A percentile compares a stretch with the other conserved stretches of the same genome.
phyloP scores from a whole-genome alignment of 1,140 invertebrate species.

The Apis florea region DNA sequence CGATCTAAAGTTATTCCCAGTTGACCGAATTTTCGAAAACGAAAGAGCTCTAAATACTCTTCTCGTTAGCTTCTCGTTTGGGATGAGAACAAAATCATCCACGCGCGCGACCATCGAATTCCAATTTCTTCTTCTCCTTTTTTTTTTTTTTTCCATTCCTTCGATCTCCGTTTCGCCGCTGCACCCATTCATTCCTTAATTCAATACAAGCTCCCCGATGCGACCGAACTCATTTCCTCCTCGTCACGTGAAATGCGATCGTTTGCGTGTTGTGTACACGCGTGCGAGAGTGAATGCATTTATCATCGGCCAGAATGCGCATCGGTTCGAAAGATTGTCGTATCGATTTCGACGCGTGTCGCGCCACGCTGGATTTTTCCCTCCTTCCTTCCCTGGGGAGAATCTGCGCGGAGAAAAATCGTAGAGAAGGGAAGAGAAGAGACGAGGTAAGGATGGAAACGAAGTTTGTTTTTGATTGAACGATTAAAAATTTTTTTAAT shows the following conservation, averaged over 20 bases:
- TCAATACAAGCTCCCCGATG: slow-evolving; percentile 11
- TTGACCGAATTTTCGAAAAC: too few species aligned
- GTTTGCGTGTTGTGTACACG: background rate
- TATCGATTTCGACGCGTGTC: background rate
- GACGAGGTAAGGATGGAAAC: too few species aligned
- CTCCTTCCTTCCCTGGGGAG: background rate
- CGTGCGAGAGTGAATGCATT: background rate
- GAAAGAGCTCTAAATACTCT: too few species aligned
- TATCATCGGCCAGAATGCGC: slow-evolving; percentile 8
- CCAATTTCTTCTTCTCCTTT: background rate
- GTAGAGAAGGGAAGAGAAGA: too few species aligned
- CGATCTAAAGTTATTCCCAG: too few species aligned
- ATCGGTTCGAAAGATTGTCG: slow-evolving; percentile 1
- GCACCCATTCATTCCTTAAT: slow-evolving; percentile 11
- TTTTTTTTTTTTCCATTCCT: background rate
- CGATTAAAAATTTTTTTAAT: too few species aligned
- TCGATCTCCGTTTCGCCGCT: too few species aligned
- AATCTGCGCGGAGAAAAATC: too few species aligned
- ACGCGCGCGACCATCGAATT: background rate
- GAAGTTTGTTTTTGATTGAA: too few species aligned
- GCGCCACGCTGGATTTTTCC: background rate
- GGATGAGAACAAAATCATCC: background rate
- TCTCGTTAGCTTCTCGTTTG: background rate
- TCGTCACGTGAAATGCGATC: slow-evolving; percentile 13
- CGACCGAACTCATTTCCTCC: slow-evolving; percentile 28